Evolutionary conservation across 2,113 vertebrate genomes (phyloP).

Genomic region (Todiramphus saurophagus): DNA sequence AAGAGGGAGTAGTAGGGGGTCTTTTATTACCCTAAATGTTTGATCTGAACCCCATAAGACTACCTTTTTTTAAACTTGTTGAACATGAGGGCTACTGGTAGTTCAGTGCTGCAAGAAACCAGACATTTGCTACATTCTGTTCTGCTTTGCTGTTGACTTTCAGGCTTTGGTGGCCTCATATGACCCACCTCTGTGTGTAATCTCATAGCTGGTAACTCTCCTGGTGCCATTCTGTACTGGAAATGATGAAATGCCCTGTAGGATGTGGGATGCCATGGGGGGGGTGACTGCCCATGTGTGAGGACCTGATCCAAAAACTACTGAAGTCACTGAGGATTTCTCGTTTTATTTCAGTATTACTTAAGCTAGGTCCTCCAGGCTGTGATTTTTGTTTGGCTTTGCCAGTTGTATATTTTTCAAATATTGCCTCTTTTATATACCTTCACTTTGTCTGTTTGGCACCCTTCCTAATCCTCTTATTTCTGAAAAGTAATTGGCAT

Average conservation of each 20-base stretch:
- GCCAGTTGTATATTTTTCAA: neutral
- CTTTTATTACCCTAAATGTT: neutral
- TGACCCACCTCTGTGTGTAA: no score
- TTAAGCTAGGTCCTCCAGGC: neutral
- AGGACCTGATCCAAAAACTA: neutral
- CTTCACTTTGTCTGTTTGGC: neutral
- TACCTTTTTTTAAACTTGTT: neutral
- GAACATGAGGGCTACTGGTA: neutral
- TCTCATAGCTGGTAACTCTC: rapidly evolving
- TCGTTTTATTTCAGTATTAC: neutral
- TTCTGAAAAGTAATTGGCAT: constrained; percentile 11
- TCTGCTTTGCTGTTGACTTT: neutral
- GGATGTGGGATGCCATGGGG: neutral
- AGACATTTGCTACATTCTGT: neutral
- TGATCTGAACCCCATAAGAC: neutral
- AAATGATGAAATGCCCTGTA: neutral
- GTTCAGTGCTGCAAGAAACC: neutral
- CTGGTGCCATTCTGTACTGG: no score
- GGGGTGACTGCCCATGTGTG: rapidly evolving
- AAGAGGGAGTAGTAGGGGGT: neutral
- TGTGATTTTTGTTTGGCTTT: neutral
- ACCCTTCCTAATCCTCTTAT: constrained; percentile 40
- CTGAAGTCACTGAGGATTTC: neutral
- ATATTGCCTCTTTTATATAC: neutral
- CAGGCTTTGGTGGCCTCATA: neutral